phyloP scores from a whole-genome alignment of 2,113 vertebrate species.

The Megalops atlanticus region DNA sequence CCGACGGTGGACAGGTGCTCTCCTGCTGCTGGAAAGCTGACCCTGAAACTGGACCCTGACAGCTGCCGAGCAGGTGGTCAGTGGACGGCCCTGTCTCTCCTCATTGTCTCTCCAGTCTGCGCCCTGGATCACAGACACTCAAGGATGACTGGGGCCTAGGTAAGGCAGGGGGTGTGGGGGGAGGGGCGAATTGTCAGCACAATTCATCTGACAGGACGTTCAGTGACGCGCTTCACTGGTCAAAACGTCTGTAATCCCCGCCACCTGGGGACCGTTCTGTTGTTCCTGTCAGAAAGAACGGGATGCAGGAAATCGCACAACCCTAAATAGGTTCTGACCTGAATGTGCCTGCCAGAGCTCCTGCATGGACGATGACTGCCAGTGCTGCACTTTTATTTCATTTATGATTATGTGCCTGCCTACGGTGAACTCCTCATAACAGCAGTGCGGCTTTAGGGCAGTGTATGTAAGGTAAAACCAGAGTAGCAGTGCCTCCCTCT shows the following conservation, averaged over 20 bases:
- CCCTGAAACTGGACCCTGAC: constrained; percentile 73
- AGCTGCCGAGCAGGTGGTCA: constrained; percentile 77
- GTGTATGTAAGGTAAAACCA: background rate
- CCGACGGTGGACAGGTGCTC: constrained; percentile 25
- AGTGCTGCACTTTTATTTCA: constrained; percentile 27
- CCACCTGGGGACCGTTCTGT: constrained; percentile 43
- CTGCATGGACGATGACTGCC: background rate
- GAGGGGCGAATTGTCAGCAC: constrained; percentile 13
- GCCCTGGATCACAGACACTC: constrained; percentile 16
- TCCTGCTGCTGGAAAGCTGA: constrained; percentile 49
- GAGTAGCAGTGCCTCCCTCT: background rate
- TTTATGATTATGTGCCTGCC: constrained; percentile 17
- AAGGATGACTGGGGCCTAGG: constrained; percentile 26
- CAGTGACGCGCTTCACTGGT: background rate
- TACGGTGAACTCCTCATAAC: background rate
- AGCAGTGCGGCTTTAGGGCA: background rate
- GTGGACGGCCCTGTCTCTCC: constrained; percentile 67
- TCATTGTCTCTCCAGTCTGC: constrained; percentile 62
- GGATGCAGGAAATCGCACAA: constrained; percentile 15
- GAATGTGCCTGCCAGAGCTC: too few species aligned
- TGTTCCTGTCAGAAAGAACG: constrained; percentile 25
- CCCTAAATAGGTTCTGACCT: constrained; percentile 19
- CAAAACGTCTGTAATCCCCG: constrained; percentile 27
- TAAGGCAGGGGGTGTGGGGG: constrained; percentile 11
- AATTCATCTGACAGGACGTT: constrained; percentile 47